Base-by-base conservation (phyloP, 2,888 invertebrate species). In the Glaucopsyche alexis region DNA sequence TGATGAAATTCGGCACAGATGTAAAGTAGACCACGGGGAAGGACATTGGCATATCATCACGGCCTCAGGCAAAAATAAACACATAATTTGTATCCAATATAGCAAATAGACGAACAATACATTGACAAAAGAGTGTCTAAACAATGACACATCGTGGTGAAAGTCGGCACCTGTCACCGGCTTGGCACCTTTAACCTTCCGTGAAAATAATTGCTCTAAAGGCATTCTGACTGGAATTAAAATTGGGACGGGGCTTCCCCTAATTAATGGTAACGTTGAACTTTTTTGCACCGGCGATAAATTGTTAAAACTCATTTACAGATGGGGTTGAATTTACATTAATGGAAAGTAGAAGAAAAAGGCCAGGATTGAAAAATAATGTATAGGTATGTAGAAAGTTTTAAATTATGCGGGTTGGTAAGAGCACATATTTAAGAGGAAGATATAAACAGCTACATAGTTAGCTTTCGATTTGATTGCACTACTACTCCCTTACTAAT, bases 111-210 rank as follows among this genome's bases (percentile, higher is more conserved):
- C 29, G 29, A 29, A 29, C 29, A 29, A 29, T 29, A 29, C 29
- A 60, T 13, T 60, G 29, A 60, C 60, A 60, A 60, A 60, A 60
- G 60, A 14, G 29, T 29, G 29, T 38, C 60, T 38, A 60, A 38
- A 60, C 60, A 60, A 29, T 60, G 60, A 60, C 60, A 60, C 60
- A 29, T 60, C 16, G 75, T 78, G 80, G 87, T 85, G 86, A 81
- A 83, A 82, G 84, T 81, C 79, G 77, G 82, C 76, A 84, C 76
- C 84, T 83, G 85, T 81, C 84, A 86, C 87, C 83, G 80, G 49
- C 14, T 45, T 73, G 70, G 72, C 77, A 72, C 77, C 78, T 75
- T 75, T 66, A 74, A 73, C 75, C 73, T 71, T 45, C 75, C 76
- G 72, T 73, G 74, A 66, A 76, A 72, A 75, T 77, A 78, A 75